A percentile compares a stretch with the other conserved stretches of the same genome.
Evolutionary conservation across 2,797 vertebrate species (phyloP).

Genomic region (Prunella strophiata): DNA sequence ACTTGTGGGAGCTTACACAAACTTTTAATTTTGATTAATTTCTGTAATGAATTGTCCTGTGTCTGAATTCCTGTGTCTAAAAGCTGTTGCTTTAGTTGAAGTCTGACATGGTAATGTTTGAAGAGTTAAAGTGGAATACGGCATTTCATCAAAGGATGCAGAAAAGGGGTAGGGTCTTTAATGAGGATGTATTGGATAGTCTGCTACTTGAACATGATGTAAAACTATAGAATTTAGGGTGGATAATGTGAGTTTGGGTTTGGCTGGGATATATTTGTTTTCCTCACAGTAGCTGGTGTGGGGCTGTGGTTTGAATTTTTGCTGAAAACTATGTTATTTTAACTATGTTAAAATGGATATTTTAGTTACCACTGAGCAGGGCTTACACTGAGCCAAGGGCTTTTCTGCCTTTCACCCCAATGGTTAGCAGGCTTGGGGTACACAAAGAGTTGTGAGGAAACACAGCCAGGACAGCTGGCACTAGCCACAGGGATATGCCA

Average conservation of each 20-base stretch:
- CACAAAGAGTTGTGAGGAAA: background rate
- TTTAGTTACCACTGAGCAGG: background rate
- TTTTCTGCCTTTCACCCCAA: background rate
- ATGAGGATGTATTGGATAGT: background rate
- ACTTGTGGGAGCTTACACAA: background rate
- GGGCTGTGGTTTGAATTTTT: background rate
- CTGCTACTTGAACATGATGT: background rate
- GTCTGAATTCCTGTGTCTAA: background rate
- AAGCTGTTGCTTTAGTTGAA: background rate
- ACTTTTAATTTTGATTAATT: background rate
- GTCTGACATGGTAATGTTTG: background rate
- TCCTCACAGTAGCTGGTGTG: too few species aligned
- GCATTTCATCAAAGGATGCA: background rate
- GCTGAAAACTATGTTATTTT: background rate
- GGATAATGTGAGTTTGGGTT: background rate
- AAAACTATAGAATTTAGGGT: background rate
- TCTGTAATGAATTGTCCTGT: background rate
- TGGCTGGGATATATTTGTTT: background rate
- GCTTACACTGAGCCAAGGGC: background rate
- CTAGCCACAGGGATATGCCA: background rate
- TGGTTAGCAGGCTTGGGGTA: background rate
- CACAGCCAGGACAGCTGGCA: background rate
- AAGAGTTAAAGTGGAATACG: background rate
- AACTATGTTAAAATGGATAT: background rate
- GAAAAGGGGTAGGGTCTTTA: accelerated